Base-by-base conservation (phyloP, 2,888 invertebrate genomes). In the Ochropacha duplaris region DNA sequence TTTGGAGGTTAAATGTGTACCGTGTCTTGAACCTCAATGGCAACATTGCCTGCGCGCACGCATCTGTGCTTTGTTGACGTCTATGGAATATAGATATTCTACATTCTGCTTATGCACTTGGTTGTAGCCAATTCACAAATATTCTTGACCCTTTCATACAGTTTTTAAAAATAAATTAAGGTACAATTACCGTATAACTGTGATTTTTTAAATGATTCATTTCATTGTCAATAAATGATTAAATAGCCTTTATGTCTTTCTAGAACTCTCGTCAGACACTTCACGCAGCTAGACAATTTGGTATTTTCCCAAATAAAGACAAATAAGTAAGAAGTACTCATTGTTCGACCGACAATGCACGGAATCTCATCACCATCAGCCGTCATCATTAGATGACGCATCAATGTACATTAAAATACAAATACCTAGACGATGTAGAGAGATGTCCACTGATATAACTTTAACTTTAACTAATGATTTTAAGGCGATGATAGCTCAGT, bases 1-100 rank as follows among this genome's bases (percentile, higher is more conserved):
- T 9, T 19, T 22, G 52, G 34, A 52, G 31, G 52, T 34, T 22
- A 31, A 22, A 31, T 31, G 14, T 52, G 52, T 28, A 19, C 51
- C 31, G 51, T n/a, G 16, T 51, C 31, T 51, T 51, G 51, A 51
- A 51, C 26, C 19, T 19, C 52, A 22, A 52, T 52, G 52, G 51
- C 19, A 50, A 39, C 28, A 28, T 9, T 8, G 28, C 28, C 4
- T 31, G 52, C 52, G 31, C 28, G 9, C 19, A 19, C 16, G 44
- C 44, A 44, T 19, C 44, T 44, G 31, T 52, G 22, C 34, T 52
- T 52, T 52, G 31, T 52, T 31, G 31, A 22, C 31, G 52, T 52
- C 19, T 31, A 31, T 51, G 31, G 52, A 22, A 31, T 34, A 22
- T 34, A 34, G 31, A 11, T 52, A n/a, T 22, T 31, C 11, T 34